Evolutionary conservation across 2,888 invertebrate species (phyloP).

Genomic region (Chalcosyrphus nemorum): DNA sequence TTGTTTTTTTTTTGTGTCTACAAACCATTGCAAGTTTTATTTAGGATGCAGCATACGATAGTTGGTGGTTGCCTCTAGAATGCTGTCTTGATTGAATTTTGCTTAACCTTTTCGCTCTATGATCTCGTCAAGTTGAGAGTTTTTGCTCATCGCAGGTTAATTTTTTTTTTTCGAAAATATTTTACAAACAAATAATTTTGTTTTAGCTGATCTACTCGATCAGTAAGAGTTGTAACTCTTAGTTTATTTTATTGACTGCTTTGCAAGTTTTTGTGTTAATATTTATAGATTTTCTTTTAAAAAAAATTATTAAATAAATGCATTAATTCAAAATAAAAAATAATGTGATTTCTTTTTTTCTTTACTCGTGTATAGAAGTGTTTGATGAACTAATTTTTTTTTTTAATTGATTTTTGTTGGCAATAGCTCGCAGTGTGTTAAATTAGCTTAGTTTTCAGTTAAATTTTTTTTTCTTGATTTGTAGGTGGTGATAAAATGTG

Average conservation of each 20-base stretch:
- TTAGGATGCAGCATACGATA: slow-evolving; percentile 16
- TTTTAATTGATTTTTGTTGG: slow-evolving; percentile 50
- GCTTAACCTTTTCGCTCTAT: slow-evolving; percentile 18
- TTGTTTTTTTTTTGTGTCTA: slow-evolving; percentile 10
- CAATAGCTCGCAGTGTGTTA: slow-evolving; percentile 72
- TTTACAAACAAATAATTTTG: slow-evolving; percentile 14
- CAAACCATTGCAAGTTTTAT: slow-evolving; percentile 41
- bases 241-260: slow-evolving; percentile 34
- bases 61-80: slow-evolving; percentile 20
- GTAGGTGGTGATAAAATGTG: slow-evolving; percentile 64
- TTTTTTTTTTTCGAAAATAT: slow-evolving; percentile 28
- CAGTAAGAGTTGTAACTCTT: slow-evolving; percentile 30
- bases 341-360: slow-evolving; percentile 51
- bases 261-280: slow-evolving; percentile 60
- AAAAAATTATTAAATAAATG: slow-evolving; percentile 36
- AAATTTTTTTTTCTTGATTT: no score
- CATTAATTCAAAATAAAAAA: slow-evolving; percentile 42
- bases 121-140: slow-evolving; percentile 69
- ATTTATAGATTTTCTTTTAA: not conserved
- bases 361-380: slow-evolving; percentile 60
- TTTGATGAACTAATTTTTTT: slow-evolving; percentile 55
- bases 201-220: slow-evolving; percentile 10
- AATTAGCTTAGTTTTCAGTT: slow-evolving; percentile 55
- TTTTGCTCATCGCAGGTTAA: slow-evolving; percentile 57
- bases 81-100: not conserved